These are phyloP conservation scores for Strigamia maritima DNA, from an alignment of 2,888 invertebrate genomes.

Conservation along the genomic window DNA sequence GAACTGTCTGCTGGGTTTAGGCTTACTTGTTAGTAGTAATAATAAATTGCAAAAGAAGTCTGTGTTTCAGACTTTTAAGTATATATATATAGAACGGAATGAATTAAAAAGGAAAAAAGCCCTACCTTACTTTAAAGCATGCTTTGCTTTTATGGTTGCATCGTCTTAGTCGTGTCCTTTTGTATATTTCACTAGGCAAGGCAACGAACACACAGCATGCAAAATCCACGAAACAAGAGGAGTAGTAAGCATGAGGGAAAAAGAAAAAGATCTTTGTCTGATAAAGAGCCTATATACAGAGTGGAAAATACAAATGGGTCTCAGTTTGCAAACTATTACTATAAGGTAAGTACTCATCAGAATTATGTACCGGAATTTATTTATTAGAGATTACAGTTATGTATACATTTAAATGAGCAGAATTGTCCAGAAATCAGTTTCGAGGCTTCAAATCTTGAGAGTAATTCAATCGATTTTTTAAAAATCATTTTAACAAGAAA, in stretches of 20 bases:
- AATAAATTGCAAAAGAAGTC: no score
- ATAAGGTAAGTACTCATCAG: no score
- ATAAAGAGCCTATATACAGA: background rate
- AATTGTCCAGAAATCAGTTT: no score
- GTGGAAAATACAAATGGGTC: background rate
- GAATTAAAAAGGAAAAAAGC: background rate
- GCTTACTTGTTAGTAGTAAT: no score
- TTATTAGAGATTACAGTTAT: no score
- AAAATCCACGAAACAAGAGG: background rate
- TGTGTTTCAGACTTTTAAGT: background rate
- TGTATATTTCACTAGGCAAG: conserved; percentile 24
- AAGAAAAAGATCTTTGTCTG: conserved; percentile 5
- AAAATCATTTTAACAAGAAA: no score
- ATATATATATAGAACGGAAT: background rate
- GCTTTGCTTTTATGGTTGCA: conserved; percentile 19
- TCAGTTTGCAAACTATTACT: background rate
- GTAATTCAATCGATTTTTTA: no score
- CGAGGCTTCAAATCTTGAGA: no score
- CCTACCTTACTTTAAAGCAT: conserved; percentile 34
- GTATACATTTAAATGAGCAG: no score
- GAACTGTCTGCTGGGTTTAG: no score
- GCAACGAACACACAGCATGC: conserved; percentile 18
- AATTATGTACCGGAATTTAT: no score
- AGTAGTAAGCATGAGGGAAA: conserved; percentile 10
- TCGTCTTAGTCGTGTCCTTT: conserved; percentile 22